These are phyloP conservation scores for Caprella mutica DNA, from an alignment of 2,888 invertebrate genomes.

Conservation along the genomic window DNA sequence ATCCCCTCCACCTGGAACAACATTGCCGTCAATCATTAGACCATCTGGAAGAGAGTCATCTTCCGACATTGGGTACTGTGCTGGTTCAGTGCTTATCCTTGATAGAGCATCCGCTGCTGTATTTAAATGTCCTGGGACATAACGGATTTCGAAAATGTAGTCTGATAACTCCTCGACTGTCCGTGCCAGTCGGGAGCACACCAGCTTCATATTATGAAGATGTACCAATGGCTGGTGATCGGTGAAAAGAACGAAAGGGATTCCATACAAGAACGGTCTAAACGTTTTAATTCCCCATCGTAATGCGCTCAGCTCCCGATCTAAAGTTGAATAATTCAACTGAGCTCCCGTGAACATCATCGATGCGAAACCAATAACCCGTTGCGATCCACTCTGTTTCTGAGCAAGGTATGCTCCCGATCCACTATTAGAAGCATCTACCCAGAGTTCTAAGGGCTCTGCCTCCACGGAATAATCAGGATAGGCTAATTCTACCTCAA, in stretches of 20 bases:
- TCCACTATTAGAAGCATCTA: neutral
- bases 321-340: neutral
- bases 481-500: neutral
- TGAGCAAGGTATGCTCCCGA: neutral
- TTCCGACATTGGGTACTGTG: too few species aligned
- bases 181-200: neutral
- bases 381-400: neutral
- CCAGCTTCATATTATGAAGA: slow-evolving; percentile 1
- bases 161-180: neutral
- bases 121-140: neutral
- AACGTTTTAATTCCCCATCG: neutral
- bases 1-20: too few species aligned
- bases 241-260: neutral
- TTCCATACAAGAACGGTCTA: neutral
- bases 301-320: neutral
- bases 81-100: too few species aligned
- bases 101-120: neutral
- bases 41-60: too few species aligned
- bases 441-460: neutral
- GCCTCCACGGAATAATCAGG: neutral
- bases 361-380: neutral
- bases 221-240: neutral
- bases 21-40: too few species aligned
- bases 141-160: neutral
- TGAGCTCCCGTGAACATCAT: neutral